Base-by-base conservation (phyloP, 2,797 vertebrate species). In the Microtus obscurus region DNA sequence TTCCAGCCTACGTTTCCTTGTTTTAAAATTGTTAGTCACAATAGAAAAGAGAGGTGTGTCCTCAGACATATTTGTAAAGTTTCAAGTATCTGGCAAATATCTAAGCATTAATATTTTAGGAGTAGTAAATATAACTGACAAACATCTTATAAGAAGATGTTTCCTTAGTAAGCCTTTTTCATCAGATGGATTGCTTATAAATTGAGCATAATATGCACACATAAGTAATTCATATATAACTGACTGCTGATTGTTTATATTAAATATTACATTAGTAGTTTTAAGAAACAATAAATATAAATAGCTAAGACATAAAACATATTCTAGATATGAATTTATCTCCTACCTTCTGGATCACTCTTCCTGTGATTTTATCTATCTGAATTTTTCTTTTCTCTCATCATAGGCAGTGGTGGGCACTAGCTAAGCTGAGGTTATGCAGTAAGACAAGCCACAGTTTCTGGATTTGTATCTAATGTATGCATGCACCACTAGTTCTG, bases 11-110 rank as follows among this genome's bases (percentile, higher is more conserved):
- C 3, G 63, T 93, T 97, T 87, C 43, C 43, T 93, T 92, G 16
- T 82, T 45, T 91, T 90, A 89, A 93, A 89, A 77, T 71, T 80
- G 45, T 56, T 89, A 89, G 48, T 97, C 43, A 91, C 45, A 95
- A 63, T 76, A 34, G 80, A 83, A 91, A 76, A 76, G 73, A 94
- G 21, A 77, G n/a, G 0, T 71, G 11, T 86, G 48, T 92, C 89
- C 94, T 92, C 59, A 89, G 82, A 40, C 87, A 92, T 34, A 85
- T 87, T 91, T 87, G 16, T 27, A 85, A 95, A 93, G 21, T 19
- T 63, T 89, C 16, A 90, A 81, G 87, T 96, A 91, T 94, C 93
- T 97, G 74, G 23, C 40, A 79, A 89, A 71, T 87, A 90, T 83
- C 53, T 89, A 89, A 89, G 65, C 40, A 79, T 61, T 87, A 34